Conservation (phyloP, 2,888 invertebrate species). For the Notodromas monacha region DNA sequence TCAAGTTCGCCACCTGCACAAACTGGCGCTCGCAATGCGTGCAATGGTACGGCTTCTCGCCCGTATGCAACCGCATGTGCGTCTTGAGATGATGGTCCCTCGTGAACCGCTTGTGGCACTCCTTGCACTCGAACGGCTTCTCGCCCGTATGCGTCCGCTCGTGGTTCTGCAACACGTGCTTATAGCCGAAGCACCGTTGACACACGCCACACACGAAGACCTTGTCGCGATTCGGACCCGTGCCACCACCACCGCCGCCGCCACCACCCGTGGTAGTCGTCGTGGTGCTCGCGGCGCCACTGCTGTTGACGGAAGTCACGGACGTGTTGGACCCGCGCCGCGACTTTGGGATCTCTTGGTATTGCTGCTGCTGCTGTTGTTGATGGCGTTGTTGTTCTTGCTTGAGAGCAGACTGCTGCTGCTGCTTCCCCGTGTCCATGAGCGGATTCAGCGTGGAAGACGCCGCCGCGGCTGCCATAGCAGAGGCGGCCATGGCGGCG, state of each 20-base stretch:
- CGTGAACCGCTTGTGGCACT: slow-evolving; percentile 68
- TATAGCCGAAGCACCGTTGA: slow-evolving; percentile 62
- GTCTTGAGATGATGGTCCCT: slow-evolving; percentile 74
- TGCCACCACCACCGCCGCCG: background rate
- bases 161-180: slow-evolving; percentile 73
- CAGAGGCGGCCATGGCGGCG: no score
- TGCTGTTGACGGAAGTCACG: no score
- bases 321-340: no score
- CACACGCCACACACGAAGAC: slow-evolving; percentile 63
- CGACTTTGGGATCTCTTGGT: no score
- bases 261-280: background rate
- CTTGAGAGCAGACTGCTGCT: no score
- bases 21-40: slow-evolving; percentile 67
- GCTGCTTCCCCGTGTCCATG: no score
- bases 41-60: slow-evolving; percentile 71
- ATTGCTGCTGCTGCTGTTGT: no score
- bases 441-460: no score
- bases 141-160: slow-evolving; percentile 79
- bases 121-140: slow-evolving; percentile 66
- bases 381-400: no score
- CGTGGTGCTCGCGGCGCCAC: background rate
- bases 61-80: slow-evolving; percentile 65
- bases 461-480: no score
- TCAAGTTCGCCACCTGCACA: slow-evolving; percentile 65
- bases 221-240: slow-evolving; percentile 23